A percentile compares a stretch with the other conserved stretches of the same genome.
phyloP scores from a whole-genome alignment of 2,888 invertebrate genomes.

The Phyllotreta striolata region DNA sequence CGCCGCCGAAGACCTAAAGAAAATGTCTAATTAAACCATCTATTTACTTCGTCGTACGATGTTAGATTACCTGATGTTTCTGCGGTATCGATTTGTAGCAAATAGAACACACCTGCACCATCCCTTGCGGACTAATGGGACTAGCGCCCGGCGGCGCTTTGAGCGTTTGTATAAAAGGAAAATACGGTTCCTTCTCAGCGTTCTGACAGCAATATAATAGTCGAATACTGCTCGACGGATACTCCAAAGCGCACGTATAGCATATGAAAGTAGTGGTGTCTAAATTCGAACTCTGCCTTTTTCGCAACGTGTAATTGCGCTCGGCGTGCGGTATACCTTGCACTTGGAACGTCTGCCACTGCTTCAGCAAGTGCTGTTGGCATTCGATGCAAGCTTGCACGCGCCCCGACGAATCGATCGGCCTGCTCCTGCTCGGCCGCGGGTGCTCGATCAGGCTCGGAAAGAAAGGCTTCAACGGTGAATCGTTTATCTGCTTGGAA shows the following conservation, averaged over 20 bases:
- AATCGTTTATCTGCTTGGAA: conserved; percentile 64
- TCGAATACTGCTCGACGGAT: conserved; percentile 80
- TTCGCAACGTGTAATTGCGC: conserved; percentile 81
- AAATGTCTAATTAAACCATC: not conserved
- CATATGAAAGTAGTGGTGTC: conserved; percentile 83
- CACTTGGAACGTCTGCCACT: conserved; percentile 78
- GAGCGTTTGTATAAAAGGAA: conserved; percentile 85
- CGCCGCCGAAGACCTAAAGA: conserved; percentile 65
- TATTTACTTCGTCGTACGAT: not conserved
- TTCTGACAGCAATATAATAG: conserved; percentile 86
- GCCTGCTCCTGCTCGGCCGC: conserved; percentile 83
- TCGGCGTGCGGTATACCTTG: conserved; percentile 79
- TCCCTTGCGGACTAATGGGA: conserved; percentile 89
- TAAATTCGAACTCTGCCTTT: conserved; percentile 72
- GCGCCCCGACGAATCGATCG: conserved; percentile 80
- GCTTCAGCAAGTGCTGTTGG: conserved; percentile 83
- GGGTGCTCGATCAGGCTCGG: conserved; percentile 76
- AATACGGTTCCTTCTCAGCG: conserved; percentile 87
- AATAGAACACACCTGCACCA: conserved; percentile 87
- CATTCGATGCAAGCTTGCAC: conserved; percentile 85
- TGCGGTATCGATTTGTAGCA: conserved; percentile 85
- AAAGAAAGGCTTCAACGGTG: conserved; percentile 56
- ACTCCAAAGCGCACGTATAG: conserved; percentile 86
- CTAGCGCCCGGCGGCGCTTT: conserved; percentile 85
- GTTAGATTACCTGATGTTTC: conserved; percentile 66